Conservation (phyloP, 2,113 vertebrate genomes). For the Psilopsiagon aymara region DNA sequence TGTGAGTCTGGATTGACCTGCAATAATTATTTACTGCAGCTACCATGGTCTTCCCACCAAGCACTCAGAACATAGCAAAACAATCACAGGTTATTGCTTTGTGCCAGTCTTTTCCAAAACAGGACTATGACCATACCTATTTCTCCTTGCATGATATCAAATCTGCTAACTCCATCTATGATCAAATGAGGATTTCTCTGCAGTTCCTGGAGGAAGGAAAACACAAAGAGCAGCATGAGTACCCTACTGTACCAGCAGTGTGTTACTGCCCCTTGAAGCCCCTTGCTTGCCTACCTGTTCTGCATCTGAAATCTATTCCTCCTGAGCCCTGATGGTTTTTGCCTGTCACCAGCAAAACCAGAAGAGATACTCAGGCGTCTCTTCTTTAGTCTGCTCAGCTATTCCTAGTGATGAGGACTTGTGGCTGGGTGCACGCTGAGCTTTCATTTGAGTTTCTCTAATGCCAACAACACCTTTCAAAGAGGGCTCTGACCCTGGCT, state of each 20-base stretch:
- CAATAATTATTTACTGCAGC: not conserved
- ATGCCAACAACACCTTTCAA: not conserved
- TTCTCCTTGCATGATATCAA: constrained; percentile 78
- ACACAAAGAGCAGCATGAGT: not conserved
- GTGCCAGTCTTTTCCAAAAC: not conserved
- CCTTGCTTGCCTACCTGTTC: not conserved
- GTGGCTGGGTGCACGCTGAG: not conserved
- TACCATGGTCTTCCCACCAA: not conserved
- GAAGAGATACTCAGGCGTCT: not conserved
- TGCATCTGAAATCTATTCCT: not conserved
- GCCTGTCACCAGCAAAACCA: not conserved
- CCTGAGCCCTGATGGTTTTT: not conserved
- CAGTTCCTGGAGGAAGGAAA: constrained; percentile 66
- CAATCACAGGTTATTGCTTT: not conserved
- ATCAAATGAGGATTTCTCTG: constrained; percentile 57
- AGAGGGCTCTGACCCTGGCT: not conserved
- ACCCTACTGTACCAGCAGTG: not conserved
- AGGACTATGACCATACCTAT: constrained; percentile 63
- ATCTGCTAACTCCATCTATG: constrained; percentile 72
- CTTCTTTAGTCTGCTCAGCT: not conserved
- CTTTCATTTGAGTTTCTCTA: not conserved
- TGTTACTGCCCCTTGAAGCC: not conserved
- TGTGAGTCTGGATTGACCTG: not conserved
- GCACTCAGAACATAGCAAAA: not conserved
- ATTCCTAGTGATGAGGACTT: not conserved